Evolutionary conservation across 2,797 vertebrate genomes (phyloP), one percentile per base, ranked within the genome.

Genomic region (Hydrocynus forskahlii): DNA sequence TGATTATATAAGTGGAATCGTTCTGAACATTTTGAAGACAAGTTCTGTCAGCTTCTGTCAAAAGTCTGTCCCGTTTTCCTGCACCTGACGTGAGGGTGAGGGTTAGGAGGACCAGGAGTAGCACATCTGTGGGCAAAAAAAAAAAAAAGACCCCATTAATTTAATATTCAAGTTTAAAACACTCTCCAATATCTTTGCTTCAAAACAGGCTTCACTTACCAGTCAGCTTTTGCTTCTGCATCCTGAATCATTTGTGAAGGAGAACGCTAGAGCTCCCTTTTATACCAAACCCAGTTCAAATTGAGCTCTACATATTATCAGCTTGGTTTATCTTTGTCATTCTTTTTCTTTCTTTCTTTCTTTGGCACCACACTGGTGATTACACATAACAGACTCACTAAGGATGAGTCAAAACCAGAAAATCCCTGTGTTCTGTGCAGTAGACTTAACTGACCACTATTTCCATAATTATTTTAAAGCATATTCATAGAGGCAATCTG

Each of bases 361-460:
- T 23, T 43, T 62, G 40, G 52, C 43, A 76, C 25, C 1, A 45
- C 12, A 69, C 57, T 73, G 77, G 35, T 74, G 73, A 69, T 81
- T 76, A 76, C 75, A 78, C 55, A 62, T 75, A 75, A 60, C 76
- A 72, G 25, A 60, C 73, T 59, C 40, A 60, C 17, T 12, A 80
- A 43, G 73, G 64, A 63, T 79, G 83, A 87, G 72, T 87, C 86
- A 87, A 83, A 86, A 75, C 43, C 9, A 43, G n/a, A 70, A 83
- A 75, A 68, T 48, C 76, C 62, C 64, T 48, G 40, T 19, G 40
- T 64, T 71, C 73, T 76, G n/a, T 66, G 35, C 59, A 43, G 12
- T 64, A 29, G 25, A 25, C 43, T 48, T 74, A 74, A 59, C 25
- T 25, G 2, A 64, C 16, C 21, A 63, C 60, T 63, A 63, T 63